Base-by-base conservation (phyloP, 92 coral and sea anemone species). In the Muricea muricata region DNA sequence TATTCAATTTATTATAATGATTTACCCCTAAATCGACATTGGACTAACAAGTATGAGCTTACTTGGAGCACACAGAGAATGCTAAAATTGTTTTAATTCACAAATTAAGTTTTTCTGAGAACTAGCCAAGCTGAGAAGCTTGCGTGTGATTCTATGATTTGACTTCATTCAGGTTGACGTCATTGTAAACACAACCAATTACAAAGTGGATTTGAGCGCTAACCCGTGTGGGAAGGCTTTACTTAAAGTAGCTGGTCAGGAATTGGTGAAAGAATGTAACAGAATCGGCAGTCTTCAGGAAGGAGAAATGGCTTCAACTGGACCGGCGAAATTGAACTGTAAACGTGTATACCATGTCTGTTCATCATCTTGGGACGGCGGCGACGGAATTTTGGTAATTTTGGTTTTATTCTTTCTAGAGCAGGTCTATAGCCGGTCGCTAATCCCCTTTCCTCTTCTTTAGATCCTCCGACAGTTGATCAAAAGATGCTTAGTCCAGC, bases 401-500 rank as follows among this genome's bases (percentile, higher is more conserved):
- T 14, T 2, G 37, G 30, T 73, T 52, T 52, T 23, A 52, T 18
- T 52, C 5, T 13, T 1, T 45, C 50, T 45, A n/a, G n/a, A n/a
- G n/a, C n/a, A n/a, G n/a, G n/a, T n/a, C n/a, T n/a, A n/a, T n/a
- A n/a, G n/a, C n/a, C n/a, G n/a, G n/a, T n/a, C n/a, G n/a, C n/a
- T n/a, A n/a, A n/a, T n/a, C n/a, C n/a, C n/a, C n/a, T n/a, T n/a
- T n/a, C 39, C 7, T 40, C 40, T 6, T 31, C 23, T 71, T 18
- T 40, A 85, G 89, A 72, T 66, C 26, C 57, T 85, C 13, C 47
- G 33, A 18, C 30, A 40, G 20, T 48, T 85, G 0, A 41, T 94
- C 35, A 28, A 70, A 74, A 81, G 66, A 1, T 91, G 98, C 41
- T 85, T 94, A 11, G 35, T 54, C 0, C 89, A 91, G 85, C 88